phyloP scores from a whole-genome alignment of 2,888 invertebrate genomes.

The Sarcophaga subvicina region DNA sequence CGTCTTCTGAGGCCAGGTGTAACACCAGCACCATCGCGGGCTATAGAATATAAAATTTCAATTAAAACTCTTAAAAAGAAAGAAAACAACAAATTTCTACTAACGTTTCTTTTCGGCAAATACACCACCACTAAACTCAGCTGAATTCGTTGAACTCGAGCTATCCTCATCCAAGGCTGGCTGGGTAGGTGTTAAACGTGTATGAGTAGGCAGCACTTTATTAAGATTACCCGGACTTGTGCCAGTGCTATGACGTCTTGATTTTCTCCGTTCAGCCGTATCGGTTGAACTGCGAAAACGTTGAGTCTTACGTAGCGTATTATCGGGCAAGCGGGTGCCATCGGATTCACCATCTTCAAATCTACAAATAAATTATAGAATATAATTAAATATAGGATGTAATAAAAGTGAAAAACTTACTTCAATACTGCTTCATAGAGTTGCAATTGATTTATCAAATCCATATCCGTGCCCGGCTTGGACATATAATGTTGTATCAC shows the following conservation, averaged over 20 bases:
- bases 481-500: slow-evolving; percentile 95
- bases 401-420: slow-evolving; percentile 83
- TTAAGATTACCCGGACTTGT: slow-evolving; percentile 83
- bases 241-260: slow-evolving; percentile 88
- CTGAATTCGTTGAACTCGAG: slow-evolving; percentile 83
- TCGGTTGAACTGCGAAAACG: slow-evolving; percentile 85
- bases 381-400: not conserved
- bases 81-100: slow-evolving; percentile 11
- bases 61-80: not conserved
- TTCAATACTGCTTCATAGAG: slow-evolving; percentile 96
- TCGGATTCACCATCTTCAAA: slow-evolving; percentile 83
- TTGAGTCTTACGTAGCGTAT: slow-evolving; percentile 88
- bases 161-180: slow-evolving; percentile 81
- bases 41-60: slow-evolving; percentile 18
- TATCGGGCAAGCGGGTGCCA: slow-evolving; percentile 85
- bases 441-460: slow-evolving; percentile 95
- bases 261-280: slow-evolving; percentile 89
- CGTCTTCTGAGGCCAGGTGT: slow-evolving; percentile 91
- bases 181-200: slow-evolving; percentile 78
- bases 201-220: slow-evolving; percentile 77
- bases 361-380: slow-evolving; percentile 59
- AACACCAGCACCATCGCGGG: slow-evolving; percentile 85
- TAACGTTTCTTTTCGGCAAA: slow-evolving; percentile 79
- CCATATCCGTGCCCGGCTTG: slow-evolving; percentile 95
- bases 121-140: slow-evolving; percentile 78